Base-by-base conservation (phyloP, 2,113 vertebrate genomes). In the Elaphurus davidianus region DNA sequence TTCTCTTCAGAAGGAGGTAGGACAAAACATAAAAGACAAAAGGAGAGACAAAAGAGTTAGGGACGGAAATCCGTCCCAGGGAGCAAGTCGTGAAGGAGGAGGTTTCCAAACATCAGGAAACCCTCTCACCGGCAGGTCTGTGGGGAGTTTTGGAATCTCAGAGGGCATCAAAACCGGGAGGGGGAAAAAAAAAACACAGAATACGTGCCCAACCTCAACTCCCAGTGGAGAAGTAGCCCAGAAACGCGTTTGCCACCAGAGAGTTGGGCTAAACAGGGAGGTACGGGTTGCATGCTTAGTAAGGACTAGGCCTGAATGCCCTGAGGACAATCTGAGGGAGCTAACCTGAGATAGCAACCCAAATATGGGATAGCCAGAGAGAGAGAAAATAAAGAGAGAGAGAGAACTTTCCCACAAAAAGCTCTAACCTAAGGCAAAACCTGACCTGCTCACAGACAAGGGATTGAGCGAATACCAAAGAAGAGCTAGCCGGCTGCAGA, bases 61-160 rank as follows among this genome's bases (percentile, higher is more conserved):
- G 67, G 67, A 71, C 0, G 0, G n/a, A 40, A n/a, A 71, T 21
- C n/a, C 0, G 0, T 71, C 67, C 67, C 0, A 0, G 19, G 67
- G 19, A 71, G 67, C n/a, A 21, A 40, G 67, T 12, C n/a, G 0
- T 40, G n/a, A 71, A 71, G 67, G 67, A 59, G 25, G 57, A 71
- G n/a, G 67, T 71, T 71, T 71, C 67, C 67, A 71, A 71, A 71
- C n/a, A 71, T 6, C 67, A 40, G n/a, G 67, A 71, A 71, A 23
- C n/a, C n/a, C 19, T 71, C 67, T 71, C 19, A 71, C 5, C 19
- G 3, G n/a, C 67, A 71, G 67, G 36, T 71, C 17, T 23, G 67
- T 71, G 10, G 17, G 19, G n/a, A 40, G 67, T 71, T 71, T 40
- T 71, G n/a, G 67, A 40, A 71, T 40, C 67, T 71, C 67, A 13